Evolutionary conservation across 1,140 invertebrate species (phyloP).

Genomic region (Leptopilina boulardi): DNA sequence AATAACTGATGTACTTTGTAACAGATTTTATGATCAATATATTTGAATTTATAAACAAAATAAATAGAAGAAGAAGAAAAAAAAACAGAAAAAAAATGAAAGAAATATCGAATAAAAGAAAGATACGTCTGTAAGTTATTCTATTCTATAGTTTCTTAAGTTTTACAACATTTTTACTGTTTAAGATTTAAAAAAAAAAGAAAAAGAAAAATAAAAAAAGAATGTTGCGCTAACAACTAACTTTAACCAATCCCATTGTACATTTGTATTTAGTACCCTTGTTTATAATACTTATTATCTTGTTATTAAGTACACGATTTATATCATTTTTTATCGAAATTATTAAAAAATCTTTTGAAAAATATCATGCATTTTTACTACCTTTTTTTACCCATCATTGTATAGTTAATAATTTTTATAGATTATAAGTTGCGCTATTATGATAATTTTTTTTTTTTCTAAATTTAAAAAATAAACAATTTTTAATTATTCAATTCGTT

Average conservation of each 20-base stretch:
- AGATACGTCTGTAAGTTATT: conserved; percentile 66
- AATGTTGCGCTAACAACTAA: conserved; percentile 72
- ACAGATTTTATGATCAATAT: conserved; percentile 23
- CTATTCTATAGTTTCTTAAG: conserved; percentile 70
- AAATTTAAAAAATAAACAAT: too few relatives aligned
- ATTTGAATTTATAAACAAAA: conserved; percentile 19
- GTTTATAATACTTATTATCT: conserved; percentile 77
- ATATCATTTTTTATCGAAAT: conserved; percentile 77
- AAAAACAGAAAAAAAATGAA: conserved; percentile 42
- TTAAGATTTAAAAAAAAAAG: too few relatives aligned
- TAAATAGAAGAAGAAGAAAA: conserved; percentile 44
- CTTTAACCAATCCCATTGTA: conserved; percentile 73
- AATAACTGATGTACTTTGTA: conserved; percentile 38
- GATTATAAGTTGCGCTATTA: background rate
- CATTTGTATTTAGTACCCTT: conserved; percentile 77
- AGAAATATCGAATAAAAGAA: conserved; percentile 56
- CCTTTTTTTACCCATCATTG: background rate
- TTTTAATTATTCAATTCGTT: too few relatives aligned
- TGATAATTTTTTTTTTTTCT: background rate
- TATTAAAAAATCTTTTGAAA: conserved; percentile 77
- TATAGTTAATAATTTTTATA: background rate
- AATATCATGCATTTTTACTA: conserved; percentile 54
- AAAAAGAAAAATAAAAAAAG: conserved; percentile 60
- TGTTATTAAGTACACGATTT: conserved; percentile 77
- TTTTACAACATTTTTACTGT: conserved; percentile 64